Evolutionary conservation across 2,888 invertebrate species (phyloP).

Genomic region (Archips xylosteana): DNA sequence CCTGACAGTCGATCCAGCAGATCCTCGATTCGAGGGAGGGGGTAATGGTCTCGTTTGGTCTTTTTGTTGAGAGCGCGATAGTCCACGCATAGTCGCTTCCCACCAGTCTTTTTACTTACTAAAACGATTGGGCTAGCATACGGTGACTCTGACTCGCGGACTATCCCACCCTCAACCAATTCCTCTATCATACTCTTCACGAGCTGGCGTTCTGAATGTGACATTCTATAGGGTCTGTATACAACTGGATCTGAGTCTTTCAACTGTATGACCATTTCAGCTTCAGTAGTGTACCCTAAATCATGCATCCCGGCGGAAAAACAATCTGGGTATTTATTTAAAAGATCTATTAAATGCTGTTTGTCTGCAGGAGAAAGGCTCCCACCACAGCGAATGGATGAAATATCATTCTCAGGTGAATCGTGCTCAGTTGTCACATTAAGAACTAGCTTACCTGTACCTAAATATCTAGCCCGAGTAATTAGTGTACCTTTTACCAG

Average conservation of each 20-base stretch:
- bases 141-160: slow-evolving; percentile 36
- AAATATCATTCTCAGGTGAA: no score
- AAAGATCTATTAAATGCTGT: no score
- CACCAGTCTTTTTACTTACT: slow-evolving; percentile 42
- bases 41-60: slow-evolving; percentile 39
- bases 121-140: slow-evolving; percentile 45
- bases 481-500: not conserved
- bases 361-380: no score
- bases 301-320: slow-evolving; percentile 17
- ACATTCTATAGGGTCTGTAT: slow-evolving; percentile 19
- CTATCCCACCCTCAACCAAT: slow-evolving; percentile 18
- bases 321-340: not conserved
- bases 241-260: slow-evolving; percentile 6
- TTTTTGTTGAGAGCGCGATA: slow-evolving; percentile 42
- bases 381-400: no score
- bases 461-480: not conserved
- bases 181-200: slow-evolving; percentile 14
- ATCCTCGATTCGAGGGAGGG: slow-evolving; percentile 51
- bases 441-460: no score
- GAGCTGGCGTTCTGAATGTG: not conserved
- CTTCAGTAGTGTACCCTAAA: slow-evolving; percentile 21
- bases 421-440: no score
- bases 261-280: slow-evolving; percentile 13
- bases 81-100: slow-evolving; percentile 41
- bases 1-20: slow-evolving; percentile 49